Percentiles rank a stretch among this genome's conserved stretches.
phyloP scores from a whole-genome alignment of 37 sponge, comb jelly and placozoan species.

The Ianthella basta region DNA sequence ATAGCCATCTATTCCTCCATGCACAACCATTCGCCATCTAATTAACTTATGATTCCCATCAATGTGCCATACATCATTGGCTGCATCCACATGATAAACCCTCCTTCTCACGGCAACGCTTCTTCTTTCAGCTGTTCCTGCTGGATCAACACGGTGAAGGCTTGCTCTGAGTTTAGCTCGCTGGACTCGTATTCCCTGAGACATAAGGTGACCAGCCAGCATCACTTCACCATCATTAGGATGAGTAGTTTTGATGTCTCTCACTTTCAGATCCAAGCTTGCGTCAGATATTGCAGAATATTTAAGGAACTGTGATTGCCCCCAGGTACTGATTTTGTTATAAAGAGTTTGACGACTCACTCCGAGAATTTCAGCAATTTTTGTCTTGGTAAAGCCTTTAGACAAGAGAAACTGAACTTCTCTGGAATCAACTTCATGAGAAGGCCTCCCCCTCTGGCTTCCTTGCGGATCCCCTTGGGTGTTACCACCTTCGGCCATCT shows the following conservation, averaged over 20 bases:
- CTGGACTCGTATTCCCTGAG: conserved; percentile 10
- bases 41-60: conserved; percentile 11
- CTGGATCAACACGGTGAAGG: conserved; percentile 31
- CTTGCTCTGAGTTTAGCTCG: conserved; percentile 12
- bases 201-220: conserved; percentile 18
- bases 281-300: neutral
- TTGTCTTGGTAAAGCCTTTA: conserved; percentile 8
- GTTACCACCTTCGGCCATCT: no score
- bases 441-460: neutral
- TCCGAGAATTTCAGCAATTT: conserved; percentile 2
- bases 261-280: neutral
- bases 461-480: neutral
- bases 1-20: conserved; percentile 29
- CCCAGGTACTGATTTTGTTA: neutral
- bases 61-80: conserved; percentile 34
- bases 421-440: neutral
- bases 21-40: conserved; percentile 1
- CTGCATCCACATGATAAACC: neutral
- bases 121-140: neutral
- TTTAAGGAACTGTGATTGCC: neutral
- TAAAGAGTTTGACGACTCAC: conserved; percentile 18
- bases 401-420: neutral
- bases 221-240: conserved; percentile 46
- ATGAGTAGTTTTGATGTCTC: conserved; percentile 14
- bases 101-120: conserved; percentile 5